phyloP scores from a whole-genome alignment of 1,140 invertebrate genomes.

The Steinernema feltiae region DNA sequence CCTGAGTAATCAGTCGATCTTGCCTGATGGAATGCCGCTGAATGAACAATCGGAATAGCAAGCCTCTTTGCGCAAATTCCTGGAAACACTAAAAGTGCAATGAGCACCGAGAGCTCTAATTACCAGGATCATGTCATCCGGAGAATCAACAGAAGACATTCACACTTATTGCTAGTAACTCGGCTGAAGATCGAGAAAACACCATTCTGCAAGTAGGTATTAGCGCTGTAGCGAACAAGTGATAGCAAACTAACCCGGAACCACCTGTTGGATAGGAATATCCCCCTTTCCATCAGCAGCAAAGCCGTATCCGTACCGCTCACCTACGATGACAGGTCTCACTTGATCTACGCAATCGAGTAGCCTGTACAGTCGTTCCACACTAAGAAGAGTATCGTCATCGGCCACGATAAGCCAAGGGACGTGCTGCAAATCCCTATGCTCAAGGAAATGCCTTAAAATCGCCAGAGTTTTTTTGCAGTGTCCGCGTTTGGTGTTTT shows the following conservation, averaged over 20 bases:
- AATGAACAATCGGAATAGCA: conserved; percentile 35
- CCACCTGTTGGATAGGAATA: conserved; percentile 28
- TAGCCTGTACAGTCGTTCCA: conserved; percentile 4
- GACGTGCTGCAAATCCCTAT: conserved; percentile 14
- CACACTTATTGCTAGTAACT: conserved; percentile 14
- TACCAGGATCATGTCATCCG: conserved; percentile 30
- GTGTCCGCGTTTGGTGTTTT: conserved; percentile 22
- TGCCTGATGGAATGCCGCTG: conserved; percentile 40
- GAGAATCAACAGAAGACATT: conserved; percentile 24
- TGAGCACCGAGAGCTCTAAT: neutral
- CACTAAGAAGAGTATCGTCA: conserved; percentile 17
- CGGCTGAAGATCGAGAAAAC: conserved; percentile 20
- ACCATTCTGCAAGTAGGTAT: conserved; percentile 22
- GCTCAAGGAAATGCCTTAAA: conserved; percentile 15
- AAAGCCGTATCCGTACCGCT: conserved; percentile 28
- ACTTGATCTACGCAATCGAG: conserved; percentile 17
- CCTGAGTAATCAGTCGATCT: conserved; percentile 36
- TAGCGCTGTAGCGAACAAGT: neutral
- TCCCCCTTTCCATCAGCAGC: neutral
- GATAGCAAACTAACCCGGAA: conserved; percentile 7
- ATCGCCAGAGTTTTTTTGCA: conserved; percentile 24
- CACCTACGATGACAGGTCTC: conserved; percentile 20
- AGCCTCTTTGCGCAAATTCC: conserved; percentile 32
- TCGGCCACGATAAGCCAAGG: conserved; percentile 14
- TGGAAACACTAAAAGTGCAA: neutral